Evolutionary conservation across 2,113 vertebrate genomes (phyloP), one percentile per base, ranked within the genome.

Genomic region (Mus spicilegus): DNA sequence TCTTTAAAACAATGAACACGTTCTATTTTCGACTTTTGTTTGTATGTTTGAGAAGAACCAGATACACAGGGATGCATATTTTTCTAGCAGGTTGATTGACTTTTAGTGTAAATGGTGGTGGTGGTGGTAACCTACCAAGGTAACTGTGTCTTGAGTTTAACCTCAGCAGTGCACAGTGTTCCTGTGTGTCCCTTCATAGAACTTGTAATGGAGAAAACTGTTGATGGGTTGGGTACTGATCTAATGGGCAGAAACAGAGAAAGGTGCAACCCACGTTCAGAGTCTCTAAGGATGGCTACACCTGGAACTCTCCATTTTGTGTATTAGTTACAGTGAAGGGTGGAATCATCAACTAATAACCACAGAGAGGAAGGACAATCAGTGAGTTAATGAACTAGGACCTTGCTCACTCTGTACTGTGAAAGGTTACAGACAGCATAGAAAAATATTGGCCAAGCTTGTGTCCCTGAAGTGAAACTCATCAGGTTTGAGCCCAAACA

Each of bases 331-430:
- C 33, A 88, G 84, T 1, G 51, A 93, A 91, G 94, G 86, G 89
- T 26, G 75, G 86, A 93, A 76, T 61, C 63, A 75, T 78, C 28
- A 70, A 24, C 69, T 90, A 92, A 87, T 78, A 80, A 70, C 67
- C 42, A 36, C 0, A 7, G 67, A 58, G 51, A 78, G 89, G 30
- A 93, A 72, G 72, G 93, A 88, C 90, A 86, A 93, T 93, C 54
- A 95, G 90, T 26, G 72, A 92, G 73, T 70, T 96, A 92, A 95
- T 92, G 92, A 96, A 73, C 61, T 90, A 91, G 54, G 11, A 42
- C 80, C 5, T 61, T 42, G 28, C 54, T 95, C 72, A 73, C 65
- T 92, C 85, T 96, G 65, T 77, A 54, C 26, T 92, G 67, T 70
- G 85, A 94, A 87, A 96, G 76, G 81, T 97, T 82, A 93, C 20